Conservation (phyloP, 1,140 invertebrate species). For the Monomorium pharaonis region DNA sequence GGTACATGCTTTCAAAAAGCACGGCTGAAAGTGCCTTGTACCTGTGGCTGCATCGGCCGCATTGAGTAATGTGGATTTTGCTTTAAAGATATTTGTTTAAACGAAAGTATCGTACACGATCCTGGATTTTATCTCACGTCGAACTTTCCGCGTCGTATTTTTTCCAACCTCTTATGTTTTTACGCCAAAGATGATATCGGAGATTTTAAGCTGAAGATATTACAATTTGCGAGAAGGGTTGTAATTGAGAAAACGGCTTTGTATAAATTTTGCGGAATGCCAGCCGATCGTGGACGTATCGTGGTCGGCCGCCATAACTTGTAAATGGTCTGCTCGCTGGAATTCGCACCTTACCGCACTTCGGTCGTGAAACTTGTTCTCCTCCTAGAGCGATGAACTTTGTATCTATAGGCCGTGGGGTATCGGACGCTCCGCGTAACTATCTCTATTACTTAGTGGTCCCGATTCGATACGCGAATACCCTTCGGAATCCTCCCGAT, state of each 20-base stretch:
- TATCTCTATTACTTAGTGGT: constrained; percentile 66
- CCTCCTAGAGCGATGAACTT: constrained; percentile 73
- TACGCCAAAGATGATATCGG: neutral
- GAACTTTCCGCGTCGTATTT: neutral
- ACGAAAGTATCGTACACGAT: neutral
- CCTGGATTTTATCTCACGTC: neutral
- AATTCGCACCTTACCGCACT: constrained; percentile 73
- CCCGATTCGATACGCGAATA: constrained; percentile 56
- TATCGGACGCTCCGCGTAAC: constrained; percentile 45
- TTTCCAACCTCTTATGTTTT: neutral
- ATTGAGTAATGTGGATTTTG: neutral
- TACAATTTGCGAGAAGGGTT: neutral
- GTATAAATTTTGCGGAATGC: neutral
- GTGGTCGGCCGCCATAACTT: constrained; percentile 32
- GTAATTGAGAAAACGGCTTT: neutral
- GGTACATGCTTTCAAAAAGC: constrained; percentile 31
- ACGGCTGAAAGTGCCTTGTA: neutral
- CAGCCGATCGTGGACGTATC: neutral
- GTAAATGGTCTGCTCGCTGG: constrained; percentile 63
- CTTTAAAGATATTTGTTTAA: neutral
- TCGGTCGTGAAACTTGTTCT: constrained; percentile 72
- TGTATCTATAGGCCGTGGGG: constrained; percentile 65
- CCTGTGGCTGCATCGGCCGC: too few species aligned
- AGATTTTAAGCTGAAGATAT: neutral
- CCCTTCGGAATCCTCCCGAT: neutral